Conservation (phyloP, 2,797 vertebrate genomes). For the Hyperoplus lanceolatus region DNA sequence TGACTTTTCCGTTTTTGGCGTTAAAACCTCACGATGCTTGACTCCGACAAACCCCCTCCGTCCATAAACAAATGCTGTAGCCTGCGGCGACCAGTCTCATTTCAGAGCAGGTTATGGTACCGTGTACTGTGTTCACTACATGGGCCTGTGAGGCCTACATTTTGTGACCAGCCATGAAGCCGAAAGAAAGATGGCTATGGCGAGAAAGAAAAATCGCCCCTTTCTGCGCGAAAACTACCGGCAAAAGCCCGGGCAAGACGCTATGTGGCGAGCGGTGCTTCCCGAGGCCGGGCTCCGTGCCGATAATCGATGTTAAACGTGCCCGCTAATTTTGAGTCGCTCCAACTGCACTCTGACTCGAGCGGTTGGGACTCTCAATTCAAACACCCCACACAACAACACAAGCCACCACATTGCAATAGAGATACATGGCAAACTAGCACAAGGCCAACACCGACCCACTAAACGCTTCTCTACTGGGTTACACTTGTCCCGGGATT, state of each 20-base stretch:
- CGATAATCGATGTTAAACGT: slow-evolving; percentile 95
- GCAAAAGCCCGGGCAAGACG: slow-evolving; percentile 77
- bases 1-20: slow-evolving; percentile 47
- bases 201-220: slow-evolving; percentile 85
- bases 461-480: slow-evolving; percentile 39
- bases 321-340: slow-evolving; percentile 98
- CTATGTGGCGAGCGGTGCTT: slow-evolving; percentile 83
- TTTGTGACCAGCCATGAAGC: slow-evolving; percentile 92
- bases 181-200: slow-evolving; percentile 93
- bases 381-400: slow-evolving; percentile 80
- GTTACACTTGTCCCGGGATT: slow-evolving; percentile 60
- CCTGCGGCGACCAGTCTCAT: slow-evolving; percentile 44
- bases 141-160: slow-evolving; percentile 98
- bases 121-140: slow-evolving; percentile 72
- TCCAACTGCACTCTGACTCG: slow-evolving; percentile 91
- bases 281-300: slow-evolving; percentile 86
- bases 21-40: slow-evolving; percentile 38
- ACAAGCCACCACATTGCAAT: slow-evolving; percentile 84
- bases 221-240: slow-evolving; percentile 83
- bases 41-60: slow-evolving; percentile 38
- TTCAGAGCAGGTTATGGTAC: slow-evolving; percentile 46
- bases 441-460: slow-evolving; percentile 84
- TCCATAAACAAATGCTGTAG: slow-evolving; percentile 3
- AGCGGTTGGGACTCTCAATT: slow-evolving; percentile 79
- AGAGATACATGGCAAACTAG: slow-evolving; percentile 81